Percentiles rank a stretch among this genome's conserved stretches.
Conservation (phyloP, 2,113 vertebrate genomes). For the Takifugu bimaculatus region DNA sequence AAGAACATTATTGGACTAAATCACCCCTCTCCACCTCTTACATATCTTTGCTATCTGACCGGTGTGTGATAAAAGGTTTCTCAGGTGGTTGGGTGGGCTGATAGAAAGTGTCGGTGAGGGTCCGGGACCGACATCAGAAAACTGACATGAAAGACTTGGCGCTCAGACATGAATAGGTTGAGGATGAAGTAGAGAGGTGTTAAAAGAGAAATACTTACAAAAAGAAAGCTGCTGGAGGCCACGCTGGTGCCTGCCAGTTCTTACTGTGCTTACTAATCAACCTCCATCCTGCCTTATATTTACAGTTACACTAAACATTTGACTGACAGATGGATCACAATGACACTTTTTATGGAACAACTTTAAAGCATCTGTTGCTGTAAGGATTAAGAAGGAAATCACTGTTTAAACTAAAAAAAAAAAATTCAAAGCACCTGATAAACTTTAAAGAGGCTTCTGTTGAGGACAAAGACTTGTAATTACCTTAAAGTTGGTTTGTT, state of each 20-base stretch:
- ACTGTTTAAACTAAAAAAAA: neutral
- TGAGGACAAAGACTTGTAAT: constrained; percentile 9
- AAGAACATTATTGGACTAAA: constrained; percentile 49
- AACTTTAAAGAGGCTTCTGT: constrained; percentile 6
- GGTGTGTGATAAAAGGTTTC: constrained; percentile 39
- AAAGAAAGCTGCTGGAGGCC: constrained; percentile 49
- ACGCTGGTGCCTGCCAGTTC: constrained; percentile 31
- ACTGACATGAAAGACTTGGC: constrained; percentile 53
- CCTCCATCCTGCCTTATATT: constrained; percentile 19
- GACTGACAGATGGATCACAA: constrained; percentile 10
- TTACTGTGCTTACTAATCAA: constrained; percentile 36
- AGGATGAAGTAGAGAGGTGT: constrained; percentile 49
- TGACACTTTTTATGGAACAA: neutral
- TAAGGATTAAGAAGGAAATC: neutral
- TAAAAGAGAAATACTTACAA: constrained; percentile 45
- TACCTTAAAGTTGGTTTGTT: constrained; percentile 71
- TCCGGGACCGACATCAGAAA: constrained; percentile 32
- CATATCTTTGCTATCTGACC: constrained; percentile 33
- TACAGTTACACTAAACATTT: constrained; percentile 2
- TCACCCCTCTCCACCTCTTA: constrained; percentile 37
- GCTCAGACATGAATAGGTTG: constrained; percentile 49
- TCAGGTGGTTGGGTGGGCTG: constrained; percentile 43
- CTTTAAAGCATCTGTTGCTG: neutral
- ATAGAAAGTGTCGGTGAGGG: constrained; percentile 23
- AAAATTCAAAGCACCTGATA: constrained; percentile 9